Evolutionary conservation across 2,113 vertebrate genomes (phyloP).

Genomic region (Gymnorhina tibicen): DNA sequence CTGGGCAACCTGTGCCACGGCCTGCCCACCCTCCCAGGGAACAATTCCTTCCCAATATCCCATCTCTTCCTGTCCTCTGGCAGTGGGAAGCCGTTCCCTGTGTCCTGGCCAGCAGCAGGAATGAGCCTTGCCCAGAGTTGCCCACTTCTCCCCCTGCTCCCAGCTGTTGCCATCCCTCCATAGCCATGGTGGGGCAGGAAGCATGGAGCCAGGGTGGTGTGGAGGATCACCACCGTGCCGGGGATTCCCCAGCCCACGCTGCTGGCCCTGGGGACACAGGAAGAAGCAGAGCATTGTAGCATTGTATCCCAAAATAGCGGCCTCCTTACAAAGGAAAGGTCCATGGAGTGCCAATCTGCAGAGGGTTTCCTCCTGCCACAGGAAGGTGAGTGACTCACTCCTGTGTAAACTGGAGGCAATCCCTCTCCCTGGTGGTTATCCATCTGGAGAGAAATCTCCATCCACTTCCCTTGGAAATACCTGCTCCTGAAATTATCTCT

Average conservation of each 20-base stretch:
- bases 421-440: neutral
- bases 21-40: too few species aligned
- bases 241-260: neutral
- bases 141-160: neutral
- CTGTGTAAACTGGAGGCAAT: neutral
- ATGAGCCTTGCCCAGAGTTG: neutral
- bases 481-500: neutral
- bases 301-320: neutral
- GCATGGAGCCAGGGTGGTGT: rapidly evolving
- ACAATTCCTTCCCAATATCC: neutral
- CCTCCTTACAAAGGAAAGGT: neutral
- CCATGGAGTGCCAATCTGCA: neutral
- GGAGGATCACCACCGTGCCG: rapidly evolving
- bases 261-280: neutral
- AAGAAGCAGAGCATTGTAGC: neutral
- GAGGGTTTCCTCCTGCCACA: conserved; percentile 14
- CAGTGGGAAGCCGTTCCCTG: neutral
- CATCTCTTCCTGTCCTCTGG: rapidly evolving
- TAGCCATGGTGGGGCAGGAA: neutral
- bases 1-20: too few species aligned
- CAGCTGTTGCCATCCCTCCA: neutral
- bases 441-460: neutral
- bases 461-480: conserved; percentile 22
- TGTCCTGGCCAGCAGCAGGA: neutral
- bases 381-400: conserved; percentile 52